phyloP scores from a whole-genome alignment of 2,113 vertebrate genomes.

The Emydura subglobosa region DNA sequence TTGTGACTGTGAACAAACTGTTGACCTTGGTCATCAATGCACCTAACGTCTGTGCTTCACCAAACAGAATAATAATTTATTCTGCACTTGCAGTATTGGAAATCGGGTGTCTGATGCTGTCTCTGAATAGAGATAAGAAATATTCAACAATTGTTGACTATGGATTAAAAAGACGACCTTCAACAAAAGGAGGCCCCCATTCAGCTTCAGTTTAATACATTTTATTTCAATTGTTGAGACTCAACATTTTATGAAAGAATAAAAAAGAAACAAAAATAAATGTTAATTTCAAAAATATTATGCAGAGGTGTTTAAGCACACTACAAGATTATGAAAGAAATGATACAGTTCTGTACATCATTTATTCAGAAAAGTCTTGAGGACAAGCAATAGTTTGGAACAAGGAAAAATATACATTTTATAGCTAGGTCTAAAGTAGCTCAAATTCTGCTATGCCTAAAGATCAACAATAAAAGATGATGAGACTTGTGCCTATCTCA shows the following conservation, averaged over 20 bases:
- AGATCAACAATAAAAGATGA: background rate
- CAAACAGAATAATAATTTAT: constrained; percentile 45
- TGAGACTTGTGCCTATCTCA: background rate
- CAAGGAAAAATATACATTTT: background rate
- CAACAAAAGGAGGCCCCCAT: constrained; percentile 11
- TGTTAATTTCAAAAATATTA: constrained; percentile 23
- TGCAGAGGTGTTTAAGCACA: background rate
- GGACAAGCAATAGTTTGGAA: background rate
- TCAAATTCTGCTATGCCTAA: background rate
- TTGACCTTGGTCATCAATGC: constrained; percentile 46
- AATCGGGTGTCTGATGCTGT: background rate
- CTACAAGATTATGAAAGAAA: background rate
- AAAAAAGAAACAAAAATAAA: constrained; percentile 35
- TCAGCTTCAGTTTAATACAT: constrained; percentile 7
- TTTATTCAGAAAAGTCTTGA: fast-evolving
- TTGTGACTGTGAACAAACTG: constrained; percentile 14
- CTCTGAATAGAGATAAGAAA: constrained; percentile 41
- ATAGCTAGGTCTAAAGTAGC: background rate
- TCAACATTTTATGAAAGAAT: constrained; percentile 4
- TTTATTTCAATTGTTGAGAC: constrained; percentile 16
- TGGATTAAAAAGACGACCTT: constrained; percentile 51
- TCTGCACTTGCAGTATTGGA: constrained; percentile 31
- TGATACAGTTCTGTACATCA: background rate
- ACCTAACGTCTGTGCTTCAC: constrained; percentile 16
- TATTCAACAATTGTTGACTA: background rate